Conservation (phyloP, 2,113 vertebrate genomes). For the Gallinago paraguaiae region DNA sequence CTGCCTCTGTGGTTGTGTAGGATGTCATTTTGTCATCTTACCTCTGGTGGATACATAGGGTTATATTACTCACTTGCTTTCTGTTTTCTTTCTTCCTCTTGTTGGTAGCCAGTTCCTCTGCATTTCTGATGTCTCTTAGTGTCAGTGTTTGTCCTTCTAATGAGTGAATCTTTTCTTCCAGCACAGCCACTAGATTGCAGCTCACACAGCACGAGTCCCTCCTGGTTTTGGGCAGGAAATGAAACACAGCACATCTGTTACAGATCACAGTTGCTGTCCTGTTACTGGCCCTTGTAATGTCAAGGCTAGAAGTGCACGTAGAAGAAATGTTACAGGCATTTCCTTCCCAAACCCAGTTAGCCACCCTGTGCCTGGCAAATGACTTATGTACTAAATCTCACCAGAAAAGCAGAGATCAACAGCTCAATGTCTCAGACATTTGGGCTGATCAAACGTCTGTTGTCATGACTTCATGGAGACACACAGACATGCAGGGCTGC, state of each 20-base stretch:
- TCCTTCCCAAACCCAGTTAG: background rate
- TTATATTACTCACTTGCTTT: background rate
- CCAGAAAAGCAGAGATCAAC: background rate
- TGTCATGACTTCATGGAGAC: background rate
- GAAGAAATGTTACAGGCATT: background rate
- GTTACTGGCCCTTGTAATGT: background rate
- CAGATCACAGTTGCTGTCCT: background rate
- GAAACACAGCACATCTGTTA: conserved; percentile 1
- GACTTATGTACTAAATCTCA: background rate
- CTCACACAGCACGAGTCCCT: background rate
- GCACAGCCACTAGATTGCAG: background rate
- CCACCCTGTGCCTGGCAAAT: background rate
- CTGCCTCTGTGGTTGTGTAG: background rate
- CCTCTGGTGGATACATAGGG: background rate
- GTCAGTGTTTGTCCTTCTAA: conserved; percentile 9
- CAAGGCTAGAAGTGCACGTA: background rate
- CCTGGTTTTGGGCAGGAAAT: conserved; percentile 9
- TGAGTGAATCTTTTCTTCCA: background rate
- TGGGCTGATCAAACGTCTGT: background rate
- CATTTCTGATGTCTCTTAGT: background rate
- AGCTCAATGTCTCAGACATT: background rate
- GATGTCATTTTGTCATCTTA: background rate
- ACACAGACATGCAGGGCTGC: background rate
- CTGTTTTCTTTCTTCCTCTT: background rate
- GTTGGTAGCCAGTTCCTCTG: background rate